phyloP scores from a whole-genome alignment of 2,113 vertebrate species.

The Pterocles gutturalis region DNA sequence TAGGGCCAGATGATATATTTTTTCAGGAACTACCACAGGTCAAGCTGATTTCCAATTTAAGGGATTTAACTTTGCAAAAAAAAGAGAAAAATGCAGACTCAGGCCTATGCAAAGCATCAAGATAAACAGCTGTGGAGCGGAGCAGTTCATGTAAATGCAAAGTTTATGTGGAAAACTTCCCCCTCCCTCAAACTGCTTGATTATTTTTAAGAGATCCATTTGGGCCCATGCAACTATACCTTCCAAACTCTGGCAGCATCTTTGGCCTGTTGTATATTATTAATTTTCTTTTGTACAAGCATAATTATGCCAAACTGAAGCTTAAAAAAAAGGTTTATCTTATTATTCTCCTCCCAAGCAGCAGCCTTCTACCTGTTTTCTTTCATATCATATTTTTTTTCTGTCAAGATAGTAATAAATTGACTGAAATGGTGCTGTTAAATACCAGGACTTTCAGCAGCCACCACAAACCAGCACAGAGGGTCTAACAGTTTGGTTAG shows the following conservation, averaged over 20 bases:
- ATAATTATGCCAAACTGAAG: not conserved
- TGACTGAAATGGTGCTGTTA: not conserved
- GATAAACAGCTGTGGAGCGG: not conserved
- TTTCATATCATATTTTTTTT: not conserved
- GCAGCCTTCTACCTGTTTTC: not conserved
- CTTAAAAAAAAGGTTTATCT: not conserved
- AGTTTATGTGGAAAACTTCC: not conserved
- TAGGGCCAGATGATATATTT: not conserved
- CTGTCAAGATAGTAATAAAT: not conserved
- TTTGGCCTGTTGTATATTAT: not conserved
- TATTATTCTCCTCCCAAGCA: not conserved
- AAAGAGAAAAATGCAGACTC: not conserved
- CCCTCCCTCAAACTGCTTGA: not conserved
- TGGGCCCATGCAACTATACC: not conserved
- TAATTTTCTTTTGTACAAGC: not conserved
- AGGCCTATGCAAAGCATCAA: not conserved
- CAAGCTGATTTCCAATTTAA: not conserved
- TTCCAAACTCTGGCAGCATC: not conserved
- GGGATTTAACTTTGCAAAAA: not conserved
- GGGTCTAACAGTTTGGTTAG: fast-evolving
- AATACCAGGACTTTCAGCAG: not conserved
- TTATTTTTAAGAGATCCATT: not conserved
- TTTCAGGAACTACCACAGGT: not conserved
- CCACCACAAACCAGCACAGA: not conserved
- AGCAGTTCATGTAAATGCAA: not conserved